Base-by-base conservation (phyloP, 2,797 vertebrate genomes). In the Malurus leucopterus region DNA sequence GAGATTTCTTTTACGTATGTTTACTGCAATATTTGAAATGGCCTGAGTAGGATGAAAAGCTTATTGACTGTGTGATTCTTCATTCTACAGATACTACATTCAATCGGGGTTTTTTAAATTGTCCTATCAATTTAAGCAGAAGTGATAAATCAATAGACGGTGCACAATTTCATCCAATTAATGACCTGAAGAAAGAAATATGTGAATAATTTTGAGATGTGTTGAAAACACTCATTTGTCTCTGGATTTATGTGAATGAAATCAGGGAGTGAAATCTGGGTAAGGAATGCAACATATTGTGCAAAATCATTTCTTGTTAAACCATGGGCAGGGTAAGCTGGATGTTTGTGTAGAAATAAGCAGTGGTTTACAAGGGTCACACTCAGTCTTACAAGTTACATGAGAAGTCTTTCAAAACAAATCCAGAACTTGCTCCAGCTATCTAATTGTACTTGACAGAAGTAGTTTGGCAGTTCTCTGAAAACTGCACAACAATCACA, bases 161-260 rank as follows among this genome's bases (percentile, higher is more conserved):
- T 76, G 34, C 9, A 41, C 10, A 26, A 18, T 21, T 87, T 41
- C 30, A 73, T 77, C 41, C 55, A 70, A 50, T 62, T 90, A 95
- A 92, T 86, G 68, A 92, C 63, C 81, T 78, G 71, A 84, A 55
- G 64, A 92, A 93, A 95, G 44, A 91, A 82, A 85, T 77, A 88
- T 23, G 47, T 61, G 72, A 91, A 84, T 59, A 72, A 74, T 67
- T 89, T 75, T 82, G 81, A 82, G 70, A 62, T 61, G 13, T 32
- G 12, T 83, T 86, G 26, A 68, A 91, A 93, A 57, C 20, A 64
- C 5, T 49, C 3, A 70, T 90, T 75, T 79, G 13, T 83, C 36
- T 88, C 64, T 87, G 40, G 5, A 32, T 63, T 88, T 91, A n/a
- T 0, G 0, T 65, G 74, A 46, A 44, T 40, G n/a, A 70, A 80